phyloP scores from a whole-genome alignment of 2,797 vertebrate genomes.

The Xenentodon cancila region DNA sequence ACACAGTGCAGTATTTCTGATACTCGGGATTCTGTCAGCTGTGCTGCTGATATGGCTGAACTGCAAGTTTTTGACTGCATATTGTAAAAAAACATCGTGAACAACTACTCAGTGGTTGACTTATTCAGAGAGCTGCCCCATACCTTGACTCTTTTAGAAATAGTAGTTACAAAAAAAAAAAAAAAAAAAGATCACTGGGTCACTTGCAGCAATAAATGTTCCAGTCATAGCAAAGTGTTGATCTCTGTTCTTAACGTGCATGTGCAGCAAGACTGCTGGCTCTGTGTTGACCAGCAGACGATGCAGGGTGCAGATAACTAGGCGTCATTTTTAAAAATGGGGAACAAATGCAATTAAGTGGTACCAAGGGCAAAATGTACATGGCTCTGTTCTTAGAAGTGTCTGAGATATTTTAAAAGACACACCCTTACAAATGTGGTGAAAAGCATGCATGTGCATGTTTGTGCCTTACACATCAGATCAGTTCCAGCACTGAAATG shows the following conservation, averaged over 20 bases:
- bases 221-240: neutral
- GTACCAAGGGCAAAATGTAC: too few relatives aligned
- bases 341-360: too few relatives aligned
- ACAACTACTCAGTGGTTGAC: constrained; percentile 4
- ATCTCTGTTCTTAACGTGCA: neutral
- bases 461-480: neutral
- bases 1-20: constrained; percentile 20
- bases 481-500: too few relatives aligned
- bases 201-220: neutral
- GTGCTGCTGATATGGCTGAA: constrained; percentile 8
- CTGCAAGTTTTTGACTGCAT: constrained; percentile 9
- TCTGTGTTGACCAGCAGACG: constrained; percentile 1
- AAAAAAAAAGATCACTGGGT: neutral
- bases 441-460: neutral
- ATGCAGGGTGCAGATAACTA: neutral
- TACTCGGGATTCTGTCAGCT: constrained; percentile 13
- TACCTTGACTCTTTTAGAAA: constrained; percentile 3
- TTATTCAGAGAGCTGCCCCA: neutral
- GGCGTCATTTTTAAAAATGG: too few relatives aligned
- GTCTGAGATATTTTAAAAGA: too few relatives aligned
- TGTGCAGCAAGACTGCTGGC: neutral
- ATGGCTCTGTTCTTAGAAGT: too few relatives aligned
- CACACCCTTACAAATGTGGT: too few relatives aligned
- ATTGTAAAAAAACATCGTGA: constrained; percentile 27
- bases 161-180: neutral